Base-by-base conservation (phyloP, 2,888 invertebrate species). In the Brachyopa scutellaris region DNA sequence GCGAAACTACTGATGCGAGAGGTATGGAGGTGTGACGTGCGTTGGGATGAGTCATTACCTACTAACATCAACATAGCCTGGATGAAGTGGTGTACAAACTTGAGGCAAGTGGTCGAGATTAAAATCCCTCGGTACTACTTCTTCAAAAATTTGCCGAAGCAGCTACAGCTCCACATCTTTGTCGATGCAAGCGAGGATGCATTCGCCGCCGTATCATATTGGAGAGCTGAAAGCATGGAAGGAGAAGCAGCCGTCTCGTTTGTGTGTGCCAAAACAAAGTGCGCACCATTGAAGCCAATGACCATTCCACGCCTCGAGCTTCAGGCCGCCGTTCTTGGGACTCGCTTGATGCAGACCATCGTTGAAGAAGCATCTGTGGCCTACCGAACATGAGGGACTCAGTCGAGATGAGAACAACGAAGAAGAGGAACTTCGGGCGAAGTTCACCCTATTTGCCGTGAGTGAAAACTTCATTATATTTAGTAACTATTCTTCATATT, bases 151-250 rank as follows among this genome's bases (percentile, higher is more conserved):
- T 84, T 76, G 31, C 1, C 9, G 47, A 15, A 13, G 45, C 51
- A 31, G 1, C 9, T 84, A 8, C 64, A 84, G 33, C 55, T 84
- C 6, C 79, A 84, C 8, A 42, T 84, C 0, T 84, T 84, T 23
- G 72, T 66, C 15, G 69, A 80, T 33, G 80, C 79, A 7, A 78
- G 82, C 29, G 82, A 78, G 40, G 57, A 82, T 17, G 86, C 85
- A 6, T 85, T 80, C 45, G 76, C 77, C 0, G 84, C 84, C 8
- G 85, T 74, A 2, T 62, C 80, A 1, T 85, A 74, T n/a, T 83
- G 82, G 70, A 64, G 80, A 33, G 15, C 61, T 6, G 66, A 74
- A 17, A 19, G 11, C 0, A 23, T 85, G 6, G 47, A 66, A 5
- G 26, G 6, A 26, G 26, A 26, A 26, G 26, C 26, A 3, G 26